Evolutionary conservation across 2,113 vertebrate genomes (phyloP), one percentile per base, ranked within the genome.

Genomic region (Craseonycteris thonglongyai): DNA sequence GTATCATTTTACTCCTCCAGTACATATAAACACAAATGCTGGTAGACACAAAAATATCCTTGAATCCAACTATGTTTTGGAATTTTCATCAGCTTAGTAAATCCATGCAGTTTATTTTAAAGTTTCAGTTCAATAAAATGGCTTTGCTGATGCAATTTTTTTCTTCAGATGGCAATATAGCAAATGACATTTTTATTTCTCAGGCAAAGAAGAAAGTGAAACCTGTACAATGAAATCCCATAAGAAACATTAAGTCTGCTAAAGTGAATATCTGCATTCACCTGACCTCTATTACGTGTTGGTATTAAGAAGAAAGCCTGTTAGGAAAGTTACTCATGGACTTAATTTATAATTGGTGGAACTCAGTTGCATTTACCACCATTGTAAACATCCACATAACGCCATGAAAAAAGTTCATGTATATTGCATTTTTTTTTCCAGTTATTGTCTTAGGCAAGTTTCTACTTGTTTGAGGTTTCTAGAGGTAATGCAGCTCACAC

Each of bases 371-470:
- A 97, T 89, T 97, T 97, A 96, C 98, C 97, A 97, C 97, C 97
- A 94, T 98, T 98, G 98, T 99, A 99, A 99, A 99, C 99, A 99
- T 98, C 98, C 98, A 98, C 98, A 97, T 98, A 99, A 98, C 98
- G 97, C 98, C 98, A 98, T 98, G 98, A 98, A 97, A 96, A 98
- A 97, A 96, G 98, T 98, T 98, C 97, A 98, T 97, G 97, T 98
- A 98, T 98, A 98, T 99, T 98, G 98, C 98, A 98, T 98, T 99
- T 98, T 98, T 98, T 98, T 99, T 99, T 98, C 99, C 98, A 98
- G 99, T 98, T 98, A 98, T 97, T 98, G 97, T 98, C 98, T 98
- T 98, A 98, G 98, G 98, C 95, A 98, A 99, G 98, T 98, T 97
- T 99, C 97, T 96, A 97, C 97, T 98, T 88, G 95, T 98, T 98